A percentile compares a stretch with the other conserved stretches of the same genome.
These are phyloP conservation scores for Tenebrio molitor DNA, from an alignment of 1,140 invertebrate genomes.

Conservation along the genomic window DNA sequence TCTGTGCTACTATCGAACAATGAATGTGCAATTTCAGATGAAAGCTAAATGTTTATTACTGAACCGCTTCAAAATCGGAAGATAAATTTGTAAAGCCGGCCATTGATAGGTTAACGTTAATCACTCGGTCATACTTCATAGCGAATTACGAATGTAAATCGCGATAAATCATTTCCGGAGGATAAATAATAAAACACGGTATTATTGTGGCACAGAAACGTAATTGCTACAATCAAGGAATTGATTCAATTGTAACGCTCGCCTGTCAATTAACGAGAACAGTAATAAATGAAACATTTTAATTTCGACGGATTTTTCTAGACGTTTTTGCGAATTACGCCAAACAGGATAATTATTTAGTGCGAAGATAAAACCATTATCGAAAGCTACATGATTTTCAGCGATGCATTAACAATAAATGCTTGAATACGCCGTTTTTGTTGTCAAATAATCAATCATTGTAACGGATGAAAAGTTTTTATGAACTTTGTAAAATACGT, in stretches of 20 bases:
- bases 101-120: not conserved
- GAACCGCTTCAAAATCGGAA: not conserved
- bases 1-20: no score
- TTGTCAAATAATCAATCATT: not conserved
- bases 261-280: slow-evolving; percentile 22
- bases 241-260: slow-evolving; percentile 28
- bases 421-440: not conserved
- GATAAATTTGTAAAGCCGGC: not conserved
- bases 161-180: slow-evolving; percentile 8
- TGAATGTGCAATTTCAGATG: no score
- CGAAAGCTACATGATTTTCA: not conserved
- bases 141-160: slow-evolving; percentile 11
- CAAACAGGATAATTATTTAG: slow-evolving; percentile 10
- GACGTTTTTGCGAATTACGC: not conserved
- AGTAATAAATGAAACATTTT: slow-evolving; percentile 24
- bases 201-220: not conserved
- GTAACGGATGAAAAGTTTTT: not conserved
- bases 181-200: slow-evolving; percentile 14
- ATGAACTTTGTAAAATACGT: not conserved
- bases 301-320: not conserved
- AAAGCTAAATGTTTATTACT: not conserved
- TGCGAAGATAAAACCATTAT: not conserved
- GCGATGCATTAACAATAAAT: not conserved
- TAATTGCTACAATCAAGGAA: slow-evolving; percentile 29
- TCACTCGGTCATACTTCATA: not conserved